A percentile compares a stretch with the other conserved stretches of the same genome.
These are phyloP conservation scores for Hipposideros armiger DNA, from an alignment of 2,113 vertebrate genomes.

Conservation along the genomic window DNA sequence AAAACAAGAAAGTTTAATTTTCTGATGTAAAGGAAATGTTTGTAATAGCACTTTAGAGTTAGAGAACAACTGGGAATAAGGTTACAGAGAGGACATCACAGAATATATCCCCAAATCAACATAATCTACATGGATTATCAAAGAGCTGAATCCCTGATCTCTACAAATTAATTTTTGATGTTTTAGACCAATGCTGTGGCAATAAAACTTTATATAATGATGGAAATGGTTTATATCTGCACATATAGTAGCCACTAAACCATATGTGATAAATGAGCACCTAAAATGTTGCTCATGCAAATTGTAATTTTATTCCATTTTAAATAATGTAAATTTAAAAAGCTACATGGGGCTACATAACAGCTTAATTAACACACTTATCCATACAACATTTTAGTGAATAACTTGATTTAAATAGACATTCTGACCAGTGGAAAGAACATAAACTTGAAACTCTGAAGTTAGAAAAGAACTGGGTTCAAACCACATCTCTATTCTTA, in stretches of 20 bases:
- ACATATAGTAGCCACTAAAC: neutral
- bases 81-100: neutral
- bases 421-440: slow-evolving; percentile 4
- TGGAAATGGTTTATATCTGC: neutral
- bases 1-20: slow-evolving; percentile 37
- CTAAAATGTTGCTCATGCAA: slow-evolving; percentile 44
- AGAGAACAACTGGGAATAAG: neutral
- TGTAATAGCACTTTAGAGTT: slow-evolving; percentile 25
- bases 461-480: slow-evolving; percentile 36
- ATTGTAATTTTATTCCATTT: slow-evolving; percentile 40
- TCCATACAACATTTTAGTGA: slow-evolving; percentile 1
- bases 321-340: slow-evolving; percentile 55
- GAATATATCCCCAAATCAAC: slow-evolving; percentile 33
- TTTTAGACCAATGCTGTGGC: neutral
- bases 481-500: slow-evolving; percentile 46
- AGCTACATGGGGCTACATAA: neutral
- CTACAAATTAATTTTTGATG: slow-evolving; percentile 40
- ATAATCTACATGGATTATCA: slow-evolving; percentile 58
- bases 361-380: slow-evolving; percentile 22
- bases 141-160: slow-evolving; percentile 8
- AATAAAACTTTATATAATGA: slow-evolving; percentile 2
- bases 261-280: neutral
- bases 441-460: neutral
- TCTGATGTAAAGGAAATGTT: slow-evolving; percentile 50
- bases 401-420: slow-evolving; percentile 48